Conservation (phyloP, 2,113 vertebrate species). For the Phalacrocorax aristotelis region DNA sequence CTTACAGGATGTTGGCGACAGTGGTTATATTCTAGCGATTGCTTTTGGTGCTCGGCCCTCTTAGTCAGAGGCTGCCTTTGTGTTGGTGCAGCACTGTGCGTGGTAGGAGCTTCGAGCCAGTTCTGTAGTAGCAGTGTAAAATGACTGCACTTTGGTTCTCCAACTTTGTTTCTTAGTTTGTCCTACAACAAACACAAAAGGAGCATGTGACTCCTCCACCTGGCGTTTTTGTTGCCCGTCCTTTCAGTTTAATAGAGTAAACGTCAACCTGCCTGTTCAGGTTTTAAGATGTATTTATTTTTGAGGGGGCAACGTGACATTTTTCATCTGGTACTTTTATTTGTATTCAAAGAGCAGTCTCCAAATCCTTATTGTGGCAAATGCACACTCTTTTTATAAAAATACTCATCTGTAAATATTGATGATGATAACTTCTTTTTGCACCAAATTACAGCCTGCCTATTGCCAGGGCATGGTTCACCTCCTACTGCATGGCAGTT, state of each 20-base stretch:
- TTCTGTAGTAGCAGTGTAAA: not conserved
- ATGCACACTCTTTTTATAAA: not conserved
- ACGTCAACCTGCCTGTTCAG: not conserved
- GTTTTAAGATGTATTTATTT: not conserved
- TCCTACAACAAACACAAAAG: not conserved
- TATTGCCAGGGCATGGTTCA: slow-evolving; percentile 23
- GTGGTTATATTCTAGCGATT: not conserved
- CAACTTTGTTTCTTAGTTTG: not conserved
- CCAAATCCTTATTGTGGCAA: not conserved
- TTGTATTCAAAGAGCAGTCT: not conserved
- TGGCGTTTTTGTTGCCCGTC: not conserved
- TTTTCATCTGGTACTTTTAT: not conserved
- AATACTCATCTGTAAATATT: slow-evolving; percentile 13
- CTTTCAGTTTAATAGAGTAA: not conserved
- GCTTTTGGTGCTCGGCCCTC: not conserved
- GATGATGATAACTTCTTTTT: not conserved
- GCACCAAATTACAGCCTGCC: slow-evolving; percentile 6
- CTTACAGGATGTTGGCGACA: fast-evolving
- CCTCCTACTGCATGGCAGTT: not conserved
- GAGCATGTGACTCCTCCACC: not conserved
- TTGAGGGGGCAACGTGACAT: fast-evolving
- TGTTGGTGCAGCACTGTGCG: not conserved
- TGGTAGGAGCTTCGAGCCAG: not conserved
- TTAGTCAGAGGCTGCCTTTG: not conserved
- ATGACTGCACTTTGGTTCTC: not conserved